phyloP scores from a whole-genome alignment of 1,140 invertebrate genomes.

The Samia ricini region DNA sequence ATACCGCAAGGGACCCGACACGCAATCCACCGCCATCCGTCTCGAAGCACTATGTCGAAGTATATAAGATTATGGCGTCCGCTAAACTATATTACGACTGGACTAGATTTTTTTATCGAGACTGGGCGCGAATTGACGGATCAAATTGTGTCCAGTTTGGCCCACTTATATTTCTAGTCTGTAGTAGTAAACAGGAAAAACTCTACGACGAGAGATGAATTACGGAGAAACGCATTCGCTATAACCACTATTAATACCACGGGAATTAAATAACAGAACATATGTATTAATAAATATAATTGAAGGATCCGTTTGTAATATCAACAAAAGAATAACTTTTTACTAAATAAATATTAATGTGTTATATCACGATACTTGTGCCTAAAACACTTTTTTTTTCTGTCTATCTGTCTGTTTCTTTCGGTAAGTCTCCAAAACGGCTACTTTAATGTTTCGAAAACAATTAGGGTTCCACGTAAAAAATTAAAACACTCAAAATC shows the following conservation, averaged over 20 bases:
- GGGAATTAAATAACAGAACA: neutral
- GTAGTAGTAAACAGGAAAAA: constrained; percentile 1
- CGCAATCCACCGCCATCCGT: constrained; percentile 26
- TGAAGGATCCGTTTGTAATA: too few species aligned
- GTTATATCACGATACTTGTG: too few species aligned
- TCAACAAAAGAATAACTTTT: too few species aligned
- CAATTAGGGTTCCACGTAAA: too few species aligned
- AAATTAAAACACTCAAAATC: too few species aligned
- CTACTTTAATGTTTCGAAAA: too few species aligned
- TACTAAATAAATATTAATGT: too few species aligned
- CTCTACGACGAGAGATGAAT: neutral
- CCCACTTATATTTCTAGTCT: neutral
- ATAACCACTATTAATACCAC: neutral
- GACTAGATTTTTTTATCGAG: constrained; percentile 12
- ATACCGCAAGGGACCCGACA: constrained; percentile 20
- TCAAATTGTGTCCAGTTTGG: neutral
- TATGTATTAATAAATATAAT: neutral
- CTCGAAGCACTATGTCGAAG: constrained; percentile 26
- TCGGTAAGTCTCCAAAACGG: too few species aligned
- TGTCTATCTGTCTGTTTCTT: too few species aligned
- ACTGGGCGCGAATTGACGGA: constrained; percentile 10
- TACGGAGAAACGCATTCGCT: constrained; percentile 2
- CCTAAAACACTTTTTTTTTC: too few species aligned
- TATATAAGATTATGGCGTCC: constrained; percentile 15
- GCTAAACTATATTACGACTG: constrained; percentile 18